These are phyloP conservation scores for Craseonycteris thonglongyai DNA, from an alignment of 2,113 vertebrate genomes.

Conservation along the genomic window DNA sequence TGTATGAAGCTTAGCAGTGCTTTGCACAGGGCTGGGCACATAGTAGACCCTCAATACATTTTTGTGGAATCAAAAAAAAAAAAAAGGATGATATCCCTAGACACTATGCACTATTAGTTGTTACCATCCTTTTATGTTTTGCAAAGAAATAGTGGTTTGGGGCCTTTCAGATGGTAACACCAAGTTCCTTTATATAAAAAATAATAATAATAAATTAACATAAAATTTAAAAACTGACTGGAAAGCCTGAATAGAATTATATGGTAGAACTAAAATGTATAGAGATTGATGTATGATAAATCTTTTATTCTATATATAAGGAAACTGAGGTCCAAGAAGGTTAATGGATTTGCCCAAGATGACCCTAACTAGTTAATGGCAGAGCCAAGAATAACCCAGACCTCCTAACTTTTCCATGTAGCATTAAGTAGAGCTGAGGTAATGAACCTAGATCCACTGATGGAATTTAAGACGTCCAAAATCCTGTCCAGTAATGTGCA, in stretches of 20 bases:
- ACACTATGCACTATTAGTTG: background rate
- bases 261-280: background rate
- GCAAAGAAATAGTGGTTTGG: conserved; percentile 16
- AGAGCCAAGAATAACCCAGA: background rate
- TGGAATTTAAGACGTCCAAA: background rate
- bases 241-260: background rate
- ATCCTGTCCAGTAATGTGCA: background rate
- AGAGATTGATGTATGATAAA: conserved; percentile 7
- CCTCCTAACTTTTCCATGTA: background rate
- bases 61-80: conserved; percentile 36
- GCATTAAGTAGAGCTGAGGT: background rate
- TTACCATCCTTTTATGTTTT: background rate
- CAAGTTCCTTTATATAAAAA: conserved; percentile 36
- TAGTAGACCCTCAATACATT: background rate
- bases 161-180: conserved; percentile 26
- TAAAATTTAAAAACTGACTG: too few species aligned
- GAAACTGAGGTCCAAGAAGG: conserved; percentile 6
- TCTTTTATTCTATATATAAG: background rate
- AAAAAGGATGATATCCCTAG: conserved; percentile 12
- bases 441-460: background rate
- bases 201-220: too few species aligned
- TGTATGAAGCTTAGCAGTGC: background rate
- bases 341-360: background rate
- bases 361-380: background rate
- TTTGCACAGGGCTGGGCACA: background rate